Evolutionary conservation across 2,113 vertebrate species (phyloP).

Genomic region (Apodemus speciosus): DNA sequence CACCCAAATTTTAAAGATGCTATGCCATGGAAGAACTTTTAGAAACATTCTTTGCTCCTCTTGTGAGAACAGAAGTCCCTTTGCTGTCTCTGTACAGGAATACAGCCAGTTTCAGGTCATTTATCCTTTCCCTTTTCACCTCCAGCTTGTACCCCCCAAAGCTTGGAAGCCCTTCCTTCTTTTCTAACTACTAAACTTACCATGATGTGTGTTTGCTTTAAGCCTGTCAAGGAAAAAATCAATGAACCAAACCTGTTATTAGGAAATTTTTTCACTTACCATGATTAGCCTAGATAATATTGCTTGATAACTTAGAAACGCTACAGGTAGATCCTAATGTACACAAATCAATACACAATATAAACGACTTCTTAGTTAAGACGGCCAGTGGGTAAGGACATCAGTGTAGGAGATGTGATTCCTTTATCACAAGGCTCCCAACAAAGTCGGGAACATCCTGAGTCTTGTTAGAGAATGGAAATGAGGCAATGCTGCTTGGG

Average conservation of each 20-base stretch:
- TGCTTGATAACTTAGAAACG: background rate
- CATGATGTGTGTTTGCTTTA: background rate
- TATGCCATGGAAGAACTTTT: background rate
- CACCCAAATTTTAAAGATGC: background rate
- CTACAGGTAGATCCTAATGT: background rate
- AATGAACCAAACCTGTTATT: background rate
- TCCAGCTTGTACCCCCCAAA: background rate
- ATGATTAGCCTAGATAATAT: background rate
- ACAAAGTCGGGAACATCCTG: background rate
- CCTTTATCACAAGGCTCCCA: background rate
- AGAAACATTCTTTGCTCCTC: background rate
- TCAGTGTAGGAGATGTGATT: background rate
- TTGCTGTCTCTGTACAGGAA: background rate
- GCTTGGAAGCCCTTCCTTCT: background rate
- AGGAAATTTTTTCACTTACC: background rate
- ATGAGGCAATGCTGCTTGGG: background rate
- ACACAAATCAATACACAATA: background rate
- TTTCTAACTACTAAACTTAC: constrained; percentile 23
- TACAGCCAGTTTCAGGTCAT: background rate
- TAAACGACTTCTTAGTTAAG: background rate
- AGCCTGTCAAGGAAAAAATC: background rate
- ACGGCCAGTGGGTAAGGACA: background rate
- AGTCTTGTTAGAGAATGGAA: background rate
- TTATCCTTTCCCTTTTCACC: background rate
- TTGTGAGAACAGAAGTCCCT: background rate